Base-by-base conservation (phyloP, 2,797 vertebrate genomes). In the Poecilia velifera region DNA sequence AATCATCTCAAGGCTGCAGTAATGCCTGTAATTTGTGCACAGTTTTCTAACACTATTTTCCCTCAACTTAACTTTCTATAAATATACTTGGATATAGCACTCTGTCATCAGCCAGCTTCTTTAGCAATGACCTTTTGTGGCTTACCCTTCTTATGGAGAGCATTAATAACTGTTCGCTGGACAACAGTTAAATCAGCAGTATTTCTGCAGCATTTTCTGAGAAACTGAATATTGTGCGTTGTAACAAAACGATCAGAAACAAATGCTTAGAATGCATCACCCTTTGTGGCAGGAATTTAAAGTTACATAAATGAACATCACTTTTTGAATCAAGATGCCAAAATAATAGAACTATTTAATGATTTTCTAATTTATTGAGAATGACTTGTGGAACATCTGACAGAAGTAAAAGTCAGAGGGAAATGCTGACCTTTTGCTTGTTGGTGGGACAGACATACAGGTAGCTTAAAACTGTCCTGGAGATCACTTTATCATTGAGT, bases 381-480 rank as follows among this genome's bases (percentile, higher is more conserved):
- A 25, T 13, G 13, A 45, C 57, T 70, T 78, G 53, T 66, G 45
- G 36, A 82, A 81, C 77, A 87, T 73, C 59, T 86, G 59, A 84
- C 12, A 72, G 49, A 47, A 76, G 81, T 77, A 86, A 85, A 88
- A 87, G 76, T 76, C 86, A 82, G 2, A 64, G 34, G 34, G 77
- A 80, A 78, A 51, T 39, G 74, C 90, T 87, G 77, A 99, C 98
- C 98, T 99, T 99, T 91, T 94, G 97, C 93, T 98, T 98, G 95
- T 99, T 99, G 91, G 97, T 98, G 36, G 98, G 98, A 89, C 97
- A 98, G 93, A 99, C 97, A 3, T 99, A 99, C 5, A 99, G 95
- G 91, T 98, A 99, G 92, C 97, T 98, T 79, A 99, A 95, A 82
- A 99, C 97, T 0, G 97, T 99, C 94, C 98, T 98, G 91, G 97